Conservation (phyloP, 2,888 invertebrate genomes). For the Lissocephala sabroskyi region DNA sequence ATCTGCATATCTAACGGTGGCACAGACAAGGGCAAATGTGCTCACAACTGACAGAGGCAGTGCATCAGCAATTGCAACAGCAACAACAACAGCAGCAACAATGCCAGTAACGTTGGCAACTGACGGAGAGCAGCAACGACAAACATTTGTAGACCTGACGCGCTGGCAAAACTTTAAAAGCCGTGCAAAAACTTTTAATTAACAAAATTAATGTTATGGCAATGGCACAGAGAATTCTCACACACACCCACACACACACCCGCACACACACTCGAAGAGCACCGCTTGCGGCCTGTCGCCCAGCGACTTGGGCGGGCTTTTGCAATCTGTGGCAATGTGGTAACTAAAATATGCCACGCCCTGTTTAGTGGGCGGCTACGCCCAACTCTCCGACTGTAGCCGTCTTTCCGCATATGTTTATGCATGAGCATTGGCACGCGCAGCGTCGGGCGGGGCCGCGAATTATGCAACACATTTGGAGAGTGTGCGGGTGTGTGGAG, state of each 20-base stretch:
- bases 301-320: too few relatives aligned
- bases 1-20: too few relatives aligned
- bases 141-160: conserved; percentile 6
- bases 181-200: conserved; percentile 57
- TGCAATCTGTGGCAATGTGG: too few relatives aligned
- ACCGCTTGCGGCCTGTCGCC: too few relatives aligned
- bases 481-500: neutral
- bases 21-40: conserved; percentile 79
- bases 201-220: conserved; percentile 65
- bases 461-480: conserved; percentile 7
- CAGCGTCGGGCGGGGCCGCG: neutral
- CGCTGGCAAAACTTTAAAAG: conserved; percentile 51
- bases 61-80: conserved; percentile 21
- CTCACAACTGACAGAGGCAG: conserved; percentile 70
- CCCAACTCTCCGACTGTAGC: conserved; percentile 4
- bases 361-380: conserved; percentile 13
- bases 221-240: conserved; percentile 16
- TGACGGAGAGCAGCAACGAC: neutral
- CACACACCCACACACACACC: conserved; percentile 4
- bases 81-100: conserved; percentile 1
- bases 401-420: conserved; percentile 35
- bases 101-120: conserved; percentile 4
- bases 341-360: neutral
- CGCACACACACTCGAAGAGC: conserved; percentile 6
- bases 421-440: conserved; percentile 37